Evolutionary conservation across 2,888 invertebrate species (phyloP), one percentile per base, ranked within the genome.

Genomic region (Barypeithes pellucidus): DNA sequence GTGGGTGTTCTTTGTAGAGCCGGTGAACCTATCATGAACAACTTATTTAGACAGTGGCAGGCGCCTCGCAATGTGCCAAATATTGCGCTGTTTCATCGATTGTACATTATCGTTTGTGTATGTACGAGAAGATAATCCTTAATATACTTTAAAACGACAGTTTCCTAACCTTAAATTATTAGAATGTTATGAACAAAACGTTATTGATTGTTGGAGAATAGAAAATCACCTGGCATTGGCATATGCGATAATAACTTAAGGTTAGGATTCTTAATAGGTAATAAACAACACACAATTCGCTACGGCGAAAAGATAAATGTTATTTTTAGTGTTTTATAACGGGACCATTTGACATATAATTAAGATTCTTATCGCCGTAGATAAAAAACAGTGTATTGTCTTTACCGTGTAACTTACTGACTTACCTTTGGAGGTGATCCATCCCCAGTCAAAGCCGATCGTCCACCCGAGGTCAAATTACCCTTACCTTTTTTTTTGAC

Each of bases 1-100:
- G 86, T 86, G 70, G 86, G 86, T 67, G 86, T 86, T 82, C 84
- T 84, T 84, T 86, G 86, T 72, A 85, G 82, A 75, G 85, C 86
- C 62, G 87, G 86, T 70, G 86, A 86, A 85, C 86, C 86, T 86
- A 85, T 75, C 75, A 82, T 84, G 85, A 84, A 85, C 81, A 84
- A 84, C 81, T 84, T 82, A 84, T 86, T 86, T 85, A 86, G 86
- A 86, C 83, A 84, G 59, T 83, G 85, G 82, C 83, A 24, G 81
- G 81, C 82, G 79, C 80, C 79, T 79, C 80, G 82, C 84, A 84
- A 81, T 82, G 82, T 85, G 84, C 85, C 85, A 85, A 84, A 81
- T 59, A n/a, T 72, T 57, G 73, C 68, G 68, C 59, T 57, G 47
- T 69, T 43, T 71, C 45, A 18, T 66, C 61, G 20, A 22, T 29